Percentiles rank a stretch among this genome's conserved stretches.
Conservation (phyloP, 2,797 vertebrate genomes). For the Crocidura indochinensis region DNA sequence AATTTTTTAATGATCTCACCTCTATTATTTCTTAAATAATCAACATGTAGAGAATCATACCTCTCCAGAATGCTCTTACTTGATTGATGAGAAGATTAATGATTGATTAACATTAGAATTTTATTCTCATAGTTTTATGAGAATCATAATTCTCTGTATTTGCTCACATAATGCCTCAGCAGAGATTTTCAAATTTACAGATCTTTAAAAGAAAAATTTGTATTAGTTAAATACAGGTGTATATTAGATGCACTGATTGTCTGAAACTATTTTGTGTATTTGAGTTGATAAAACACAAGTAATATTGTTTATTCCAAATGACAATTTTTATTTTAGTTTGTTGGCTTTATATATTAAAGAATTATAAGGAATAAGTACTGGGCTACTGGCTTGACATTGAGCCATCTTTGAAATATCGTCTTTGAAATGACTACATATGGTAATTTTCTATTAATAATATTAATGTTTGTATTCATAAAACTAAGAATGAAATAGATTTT, state of each 20-base stretch:
- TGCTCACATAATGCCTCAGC: not conserved
- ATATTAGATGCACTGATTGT: not conserved
- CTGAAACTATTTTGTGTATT: constrained; percentile 14
- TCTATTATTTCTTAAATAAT: not conserved
- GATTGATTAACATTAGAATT: not conserved
- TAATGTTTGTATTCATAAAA: constrained; percentile 46
- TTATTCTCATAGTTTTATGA: not conserved
- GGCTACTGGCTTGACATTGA: not conserved
- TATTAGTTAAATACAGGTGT: not conserved
- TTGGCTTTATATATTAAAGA: not conserved
- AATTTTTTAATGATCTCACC: not conserved
- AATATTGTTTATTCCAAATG: not conserved
- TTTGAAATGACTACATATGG: constrained; percentile 52
- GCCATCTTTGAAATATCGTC: constrained; percentile 5
- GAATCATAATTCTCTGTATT: not conserved
- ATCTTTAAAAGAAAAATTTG: not conserved
- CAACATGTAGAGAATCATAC: not conserved
- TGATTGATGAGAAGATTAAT: not conserved
- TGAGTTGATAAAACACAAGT: not conserved
- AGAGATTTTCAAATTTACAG: not conserved
- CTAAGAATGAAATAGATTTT: constrained; percentile 66
- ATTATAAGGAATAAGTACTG: not conserved
- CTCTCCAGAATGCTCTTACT: not conserved
- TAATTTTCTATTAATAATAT: constrained; percentile 44
- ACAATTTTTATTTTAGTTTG: not conserved